Conservation (phyloP, 2,888 invertebrate species). For the Actias luna region DNA sequence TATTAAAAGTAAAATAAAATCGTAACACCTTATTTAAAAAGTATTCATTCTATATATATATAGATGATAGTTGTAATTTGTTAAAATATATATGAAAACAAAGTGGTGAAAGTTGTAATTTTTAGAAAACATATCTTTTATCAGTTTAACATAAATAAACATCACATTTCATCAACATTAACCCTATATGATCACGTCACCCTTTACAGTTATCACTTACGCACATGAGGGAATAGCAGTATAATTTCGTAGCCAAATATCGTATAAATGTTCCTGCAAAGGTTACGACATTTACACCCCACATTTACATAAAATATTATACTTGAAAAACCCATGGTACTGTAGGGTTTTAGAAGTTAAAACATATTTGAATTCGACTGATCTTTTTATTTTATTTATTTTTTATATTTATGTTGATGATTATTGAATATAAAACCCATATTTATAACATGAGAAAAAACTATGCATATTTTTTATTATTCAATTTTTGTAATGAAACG, state of each 20-base stretch:
- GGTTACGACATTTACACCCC: constrained; percentile 27
- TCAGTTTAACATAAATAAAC: neutral
- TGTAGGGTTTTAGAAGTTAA: constrained; percentile 18
- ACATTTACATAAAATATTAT: constrained; percentile 32
- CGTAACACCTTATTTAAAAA: too few relatives aligned
- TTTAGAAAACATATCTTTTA: too few relatives aligned
- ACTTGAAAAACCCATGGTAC: constrained; percentile 25
- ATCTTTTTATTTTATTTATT: too few relatives aligned
- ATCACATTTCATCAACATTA: constrained; percentile 10
- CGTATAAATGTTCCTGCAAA: constrained; percentile 21
- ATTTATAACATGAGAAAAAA: too few relatives aligned
- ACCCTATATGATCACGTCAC: constrained; percentile 14
- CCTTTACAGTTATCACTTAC: constrained; percentile 28
- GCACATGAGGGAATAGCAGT: constrained; percentile 36
- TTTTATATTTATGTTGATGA: too few relatives aligned
- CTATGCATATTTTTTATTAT: too few relatives aligned
- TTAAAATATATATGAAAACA: too few relatives aligned
- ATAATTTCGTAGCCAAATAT: constrained; percentile 42
- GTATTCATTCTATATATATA: neutral
- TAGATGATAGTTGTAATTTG: neutral
- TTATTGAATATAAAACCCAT: too few relatives aligned
- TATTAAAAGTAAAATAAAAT: too few relatives aligned
- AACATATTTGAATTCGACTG: neutral
- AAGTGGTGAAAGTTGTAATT: too few relatives aligned
- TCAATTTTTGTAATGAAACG: too few relatives aligned